Conservation (phyloP, 2,888 invertebrate genomes). For the Acrocera orbiculus region DNA sequence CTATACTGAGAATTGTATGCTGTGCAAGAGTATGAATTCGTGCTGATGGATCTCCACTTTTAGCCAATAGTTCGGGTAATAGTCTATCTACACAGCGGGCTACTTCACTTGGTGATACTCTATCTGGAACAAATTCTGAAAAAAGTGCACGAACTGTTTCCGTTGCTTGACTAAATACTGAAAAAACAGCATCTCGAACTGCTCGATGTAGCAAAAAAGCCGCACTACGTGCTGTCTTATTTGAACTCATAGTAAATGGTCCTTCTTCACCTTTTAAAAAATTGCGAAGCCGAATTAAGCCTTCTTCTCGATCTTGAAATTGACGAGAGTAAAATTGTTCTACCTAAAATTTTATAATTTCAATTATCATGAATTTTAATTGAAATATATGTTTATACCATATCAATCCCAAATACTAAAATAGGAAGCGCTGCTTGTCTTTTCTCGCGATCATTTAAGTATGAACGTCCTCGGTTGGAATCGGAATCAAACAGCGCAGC, state of each 20-base stretch:
- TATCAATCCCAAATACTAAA: constrained; percentile 72
- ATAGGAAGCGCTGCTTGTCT: constrained; percentile 82
- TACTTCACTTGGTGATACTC: constrained; percentile 68
- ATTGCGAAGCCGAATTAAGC: constrained; percentile 44
- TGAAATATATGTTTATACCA: constrained; percentile 37
- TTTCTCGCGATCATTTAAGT: constrained; percentile 57
- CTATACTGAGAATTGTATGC: constrained; percentile 71
- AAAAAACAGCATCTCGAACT: constrained; percentile 73
- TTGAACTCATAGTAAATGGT: constrained; percentile 28
- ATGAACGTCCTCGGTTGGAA: constrained; percentile 33
- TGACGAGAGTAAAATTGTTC: constrained; percentile 83
- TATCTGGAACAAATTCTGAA: constrained; percentile 67
- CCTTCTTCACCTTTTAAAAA: constrained; percentile 25
- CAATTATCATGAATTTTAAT: not conserved
- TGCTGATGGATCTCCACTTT: constrained; percentile 75
- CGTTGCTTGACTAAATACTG: constrained; percentile 70
- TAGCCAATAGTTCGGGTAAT: constrained; percentile 63
- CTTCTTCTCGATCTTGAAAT: constrained; percentile 78
- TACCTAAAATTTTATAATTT: constrained; percentile 36
- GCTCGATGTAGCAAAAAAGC: constrained; percentile 62
- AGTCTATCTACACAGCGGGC: constrained; percentile 66
- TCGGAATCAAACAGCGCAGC: constrained; percentile 32
- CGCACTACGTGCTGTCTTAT: constrained; percentile 69
- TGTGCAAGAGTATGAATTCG: constrained; percentile 74
- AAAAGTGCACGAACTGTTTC: constrained; percentile 65